Evolutionary conservation across 1,140 invertebrate genomes (phyloP).

Genomic region (Philotrypesis tridentata): DNA sequence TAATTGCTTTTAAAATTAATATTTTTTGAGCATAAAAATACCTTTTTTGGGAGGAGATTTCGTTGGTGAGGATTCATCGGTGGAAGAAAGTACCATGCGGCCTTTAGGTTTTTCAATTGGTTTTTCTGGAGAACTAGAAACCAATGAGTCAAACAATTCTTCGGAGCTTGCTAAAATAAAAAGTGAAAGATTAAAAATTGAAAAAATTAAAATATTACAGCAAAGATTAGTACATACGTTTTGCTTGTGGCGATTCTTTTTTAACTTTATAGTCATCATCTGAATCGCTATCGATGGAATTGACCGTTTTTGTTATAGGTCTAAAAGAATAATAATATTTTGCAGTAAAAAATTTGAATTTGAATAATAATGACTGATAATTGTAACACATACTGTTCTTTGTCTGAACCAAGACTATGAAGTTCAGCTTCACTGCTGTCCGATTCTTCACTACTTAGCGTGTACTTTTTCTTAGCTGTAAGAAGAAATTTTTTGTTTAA

Average conservation of each 20-base stretch:
- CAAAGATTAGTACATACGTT: conserved; percentile 56
- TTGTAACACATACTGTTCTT: conserved; percentile 52
- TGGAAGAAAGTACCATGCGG: conserved; percentile 51
- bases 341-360: neutral
- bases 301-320: conserved; percentile 41
- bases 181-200: conserved; percentile 22
- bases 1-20: neutral
- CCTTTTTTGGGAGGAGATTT: conserved; percentile 60
- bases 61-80: conserved; percentile 60
- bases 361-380: neutral
- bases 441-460: conserved; percentile 57
- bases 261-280: conserved; percentile 64
- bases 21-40: conserved; percentile 44
- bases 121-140: conserved; percentile 60
- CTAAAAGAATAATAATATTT: conserved; percentile 39
- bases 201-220: conserved; percentile 21
- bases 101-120: conserved; percentile 51
- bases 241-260: conserved; percentile 60
- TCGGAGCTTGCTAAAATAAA: conserved; percentile 63
- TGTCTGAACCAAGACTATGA: conserved; percentile 53
- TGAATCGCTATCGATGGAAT: conserved; percentile 61
- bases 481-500: conserved; percentile 26
- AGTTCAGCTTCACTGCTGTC: conserved; percentile 55
- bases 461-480: conserved; percentile 64
- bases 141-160: conserved; percentile 69